Evolutionary conservation across 1,140 invertebrate species (phyloP).

Genomic region (Brachionus calyciflorus): DNA sequence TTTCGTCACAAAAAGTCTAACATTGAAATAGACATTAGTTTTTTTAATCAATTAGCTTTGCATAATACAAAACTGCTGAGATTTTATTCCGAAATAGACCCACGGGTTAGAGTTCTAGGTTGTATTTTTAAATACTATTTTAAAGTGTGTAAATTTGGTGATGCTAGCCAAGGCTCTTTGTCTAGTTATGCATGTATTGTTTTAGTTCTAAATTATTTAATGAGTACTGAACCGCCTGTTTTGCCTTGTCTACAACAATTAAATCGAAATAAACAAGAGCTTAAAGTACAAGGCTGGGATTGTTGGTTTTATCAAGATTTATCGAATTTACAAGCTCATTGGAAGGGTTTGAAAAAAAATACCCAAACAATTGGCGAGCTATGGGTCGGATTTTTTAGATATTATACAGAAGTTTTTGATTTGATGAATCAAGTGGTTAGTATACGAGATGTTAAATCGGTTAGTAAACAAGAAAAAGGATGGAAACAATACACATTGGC

Average conservation of each 20-base stretch:
- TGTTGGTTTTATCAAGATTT: conserved; percentile 63
- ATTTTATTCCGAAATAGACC: conserved; percentile 64
- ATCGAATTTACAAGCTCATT: conserved; percentile 58
- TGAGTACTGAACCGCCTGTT: conserved; percentile 65
- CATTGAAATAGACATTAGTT: conserved; percentile 67
- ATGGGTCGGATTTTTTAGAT: conserved; percentile 65
- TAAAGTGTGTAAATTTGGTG: conserved; percentile 67
- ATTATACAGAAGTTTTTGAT: conserved; percentile 66
- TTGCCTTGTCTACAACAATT: conserved; percentile 65
- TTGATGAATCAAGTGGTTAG: conserved; percentile 64
- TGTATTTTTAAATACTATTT: conserved; percentile 66
- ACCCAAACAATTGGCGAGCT: conserved; percentile 62
- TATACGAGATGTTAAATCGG: conserved; percentile 61
- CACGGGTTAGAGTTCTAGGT: conserved; percentile 63
- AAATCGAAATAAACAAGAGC: conserved; percentile 47
- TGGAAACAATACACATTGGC: conserved; percentile 65
- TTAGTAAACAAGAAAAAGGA: conserved; percentile 65
- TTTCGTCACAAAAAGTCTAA: conserved; percentile 60
- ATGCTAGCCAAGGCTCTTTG: conserved; percentile 67
- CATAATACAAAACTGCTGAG: conserved; percentile 65
- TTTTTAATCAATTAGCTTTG: conserved; percentile 66
- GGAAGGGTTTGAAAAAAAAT: conserved; percentile 62
- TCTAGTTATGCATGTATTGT: conserved; percentile 69
- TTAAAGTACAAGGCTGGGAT: conserved; percentile 62
- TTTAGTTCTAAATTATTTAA: conserved; percentile 67